A percentile compares a stretch with the other conserved stretches of the same genome.
These are phyloP conservation scores for Drosophila neocordata DNA, from an alignment of 1,140 invertebrate genomes.

Conservation along the genomic window DNA sequence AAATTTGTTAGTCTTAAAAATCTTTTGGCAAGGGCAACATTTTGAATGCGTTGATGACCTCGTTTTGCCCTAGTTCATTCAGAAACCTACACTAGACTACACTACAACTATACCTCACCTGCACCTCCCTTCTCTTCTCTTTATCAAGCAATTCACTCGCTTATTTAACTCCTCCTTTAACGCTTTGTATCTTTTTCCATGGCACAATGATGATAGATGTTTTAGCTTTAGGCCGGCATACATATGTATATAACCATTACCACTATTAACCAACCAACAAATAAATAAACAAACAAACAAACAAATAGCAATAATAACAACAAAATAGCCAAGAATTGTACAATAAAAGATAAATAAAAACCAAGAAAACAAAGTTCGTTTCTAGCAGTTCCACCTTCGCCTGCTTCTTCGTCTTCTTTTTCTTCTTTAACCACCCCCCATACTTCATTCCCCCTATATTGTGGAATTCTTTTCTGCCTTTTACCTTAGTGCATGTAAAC, in stretches of 20 bases:
- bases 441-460: too few relatives aligned
- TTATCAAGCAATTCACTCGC: not conserved
- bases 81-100: too few relatives aligned
- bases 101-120: not conserved
- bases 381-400: slow-evolving; percentile 11
- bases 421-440: too few relatives aligned
- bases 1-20: too few relatives aligned
- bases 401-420: not conserved
- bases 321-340: slow-evolving; percentile 25
- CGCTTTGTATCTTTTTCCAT: slow-evolving; percentile 41
- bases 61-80: slow-evolving; percentile 31
- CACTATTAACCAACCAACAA: slow-evolving; percentile 18
- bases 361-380: slow-evolving; percentile 39
- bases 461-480: too few relatives aligned
- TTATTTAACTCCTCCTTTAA: not conserved
- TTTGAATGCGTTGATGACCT: slow-evolving; percentile 29
- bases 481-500: slow-evolving; percentile 45
- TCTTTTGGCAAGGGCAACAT: slow-evolving; percentile 28
- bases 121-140: not conserved
- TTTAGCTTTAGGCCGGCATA: not conserved
- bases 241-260: slow-evolving; percentile 15
- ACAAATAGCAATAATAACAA: slow-evolving; percentile 25
- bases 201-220: slow-evolving; percentile 29
- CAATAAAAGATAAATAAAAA: slow-evolving; percentile 14
- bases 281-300: slow-evolving; percentile 8